Evolutionary conservation across 2,113 vertebrate genomes (phyloP).

Genomic region (Xenotilapia flavipinnis): DNA sequence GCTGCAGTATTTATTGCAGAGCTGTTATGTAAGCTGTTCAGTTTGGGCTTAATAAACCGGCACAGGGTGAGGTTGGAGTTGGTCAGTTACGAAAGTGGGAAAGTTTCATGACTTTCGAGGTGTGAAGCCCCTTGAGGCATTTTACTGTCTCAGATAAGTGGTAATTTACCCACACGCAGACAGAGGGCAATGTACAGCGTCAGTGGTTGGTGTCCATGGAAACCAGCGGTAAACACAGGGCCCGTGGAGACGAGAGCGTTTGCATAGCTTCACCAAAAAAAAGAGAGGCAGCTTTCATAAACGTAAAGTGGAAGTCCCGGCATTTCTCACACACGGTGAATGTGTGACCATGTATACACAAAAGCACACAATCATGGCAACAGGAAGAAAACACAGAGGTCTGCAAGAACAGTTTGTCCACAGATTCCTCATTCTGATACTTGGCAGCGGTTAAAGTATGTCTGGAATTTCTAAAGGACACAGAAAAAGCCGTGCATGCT

Average conservation of each 20-base stretch:
- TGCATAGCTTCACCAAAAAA: background rate
- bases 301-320: conserved; percentile 49
- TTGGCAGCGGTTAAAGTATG: conserved; percentile 5
- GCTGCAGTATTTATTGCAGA: background rate
- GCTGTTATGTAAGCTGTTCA: background rate
- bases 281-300: background rate
- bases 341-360: background rate
- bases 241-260: conserved; percentile 1
- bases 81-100: background rate
- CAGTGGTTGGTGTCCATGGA: conserved; percentile 15
- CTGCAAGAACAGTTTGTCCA: conserved; percentile 39
- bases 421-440: background rate
- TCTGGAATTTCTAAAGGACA: conserved; percentile 13
- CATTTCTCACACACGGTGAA: background rate
- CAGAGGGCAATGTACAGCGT: conserved; percentile 11
- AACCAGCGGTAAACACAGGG: conserved; percentile 34
- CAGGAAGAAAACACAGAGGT: background rate
- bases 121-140: background rate
- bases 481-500: background rate
- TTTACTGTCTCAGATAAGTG: background rate
- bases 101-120: background rate
- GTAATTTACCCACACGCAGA: background rate
- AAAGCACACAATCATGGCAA: background rate
- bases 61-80: background rate
- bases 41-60: background rate